Base-by-base conservation (phyloP, 2,113 vertebrate species). In the Thinocorus orbignyianus region DNA sequence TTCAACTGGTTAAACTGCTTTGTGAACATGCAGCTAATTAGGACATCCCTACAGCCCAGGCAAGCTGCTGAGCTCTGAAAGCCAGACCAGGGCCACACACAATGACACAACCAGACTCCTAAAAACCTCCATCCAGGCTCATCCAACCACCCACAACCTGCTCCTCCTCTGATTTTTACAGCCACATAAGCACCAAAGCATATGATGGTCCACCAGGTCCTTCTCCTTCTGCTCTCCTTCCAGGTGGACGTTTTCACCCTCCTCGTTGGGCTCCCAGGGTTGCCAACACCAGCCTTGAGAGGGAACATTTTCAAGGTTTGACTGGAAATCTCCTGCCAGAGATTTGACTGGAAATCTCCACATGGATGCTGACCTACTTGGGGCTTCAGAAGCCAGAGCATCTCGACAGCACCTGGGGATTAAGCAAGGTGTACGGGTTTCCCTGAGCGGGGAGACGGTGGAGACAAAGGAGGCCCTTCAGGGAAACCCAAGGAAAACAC, bases 401-500 rank as follows among this genome's bases (percentile, higher is more conserved):
- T 22, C 89, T 73, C 7, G 0, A n/a, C 65, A 79, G 71, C 79
- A 90, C 33, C 51, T 51, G 42, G 1, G 25, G 70, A 79, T 81
- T 89, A 41, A 95, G 81, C 42, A 51, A 87, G 30, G 49, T 44
- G 48, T n/a, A 72, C 0, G 9, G 44, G 60, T 54, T 94, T 71
- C 77, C 48, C 60, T 44, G 52, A 52, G 83, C 3, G 2, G 64
- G 91, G 64, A 92, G 48, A 71, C 1, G 0, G 11, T 31, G 24
- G 24, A 86, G 48, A 96, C 77, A 89, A 89, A 91, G 55, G 73
- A 86, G 91, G 86, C 81, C 69, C 65, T 92, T 86, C 77, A 93
- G 80, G 69, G 77, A 81, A 92, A 60, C 77, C 42, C 61, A 86
- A 66, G 89, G 72, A 73, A 95, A 95, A 95, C 61, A 70, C 33